Evolutionary conservation across 2,888 invertebrate genomes (phyloP).

Genomic region (Rhyacophila evoluta): DNA sequence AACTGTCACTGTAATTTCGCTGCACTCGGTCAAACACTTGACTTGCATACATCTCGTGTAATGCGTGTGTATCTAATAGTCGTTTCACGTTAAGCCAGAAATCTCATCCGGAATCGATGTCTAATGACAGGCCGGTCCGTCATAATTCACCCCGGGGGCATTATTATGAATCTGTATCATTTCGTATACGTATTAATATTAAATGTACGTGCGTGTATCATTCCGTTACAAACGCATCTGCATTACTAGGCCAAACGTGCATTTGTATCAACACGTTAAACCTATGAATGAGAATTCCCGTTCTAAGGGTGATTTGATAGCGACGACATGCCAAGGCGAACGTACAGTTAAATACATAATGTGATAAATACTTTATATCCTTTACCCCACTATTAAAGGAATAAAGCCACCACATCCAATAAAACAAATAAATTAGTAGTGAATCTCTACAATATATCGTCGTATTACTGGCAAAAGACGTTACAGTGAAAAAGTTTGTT

Average conservation of each 20-base stretch:
- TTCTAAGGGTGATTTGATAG: background rate
- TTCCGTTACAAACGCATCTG: slow-evolving; percentile 23
- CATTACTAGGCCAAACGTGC: slow-evolving; percentile 25
- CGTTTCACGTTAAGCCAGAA: background rate
- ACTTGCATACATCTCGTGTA: background rate
- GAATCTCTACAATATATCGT: no score
- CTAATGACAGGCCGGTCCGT: slow-evolving; percentile 15
- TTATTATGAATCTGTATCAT: slow-evolving; percentile 27
- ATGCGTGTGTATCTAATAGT: background rate
- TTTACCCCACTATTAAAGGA: no score
- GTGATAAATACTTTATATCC: no score
- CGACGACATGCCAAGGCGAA: no score
- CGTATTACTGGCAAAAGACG: no score
- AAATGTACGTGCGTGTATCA: background rate
- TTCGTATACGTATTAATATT: background rate
- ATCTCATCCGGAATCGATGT: background rate
- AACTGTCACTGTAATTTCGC: slow-evolving; percentile 14
- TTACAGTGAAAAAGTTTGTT: no score
- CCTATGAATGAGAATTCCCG: slow-evolving; percentile 5
- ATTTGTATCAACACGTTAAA: background rate
- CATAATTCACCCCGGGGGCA: background rate
- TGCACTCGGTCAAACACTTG: slow-evolving; percentile 24
- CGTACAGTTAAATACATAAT: no score
- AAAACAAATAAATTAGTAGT: no score
- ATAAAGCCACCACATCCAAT: no score